A percentile compares a stretch with the other conserved stretches of the same genome.
These are phyloP conservation scores for Falco rusticolus DNA, from an alignment of 2,797 vertebrate species.

Conservation along the genomic window DNA sequence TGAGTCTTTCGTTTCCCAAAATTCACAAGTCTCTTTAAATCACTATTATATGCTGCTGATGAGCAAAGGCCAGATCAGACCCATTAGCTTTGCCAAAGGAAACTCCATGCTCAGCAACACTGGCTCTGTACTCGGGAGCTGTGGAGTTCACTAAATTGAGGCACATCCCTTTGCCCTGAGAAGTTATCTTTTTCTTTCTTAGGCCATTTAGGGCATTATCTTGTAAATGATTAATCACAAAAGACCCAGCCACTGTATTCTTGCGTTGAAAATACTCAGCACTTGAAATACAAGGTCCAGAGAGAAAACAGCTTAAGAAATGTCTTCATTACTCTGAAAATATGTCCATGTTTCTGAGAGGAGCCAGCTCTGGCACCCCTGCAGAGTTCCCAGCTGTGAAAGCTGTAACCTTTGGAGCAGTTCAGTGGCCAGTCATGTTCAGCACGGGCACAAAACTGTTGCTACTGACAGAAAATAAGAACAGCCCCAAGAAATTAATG, in stretches of 20 bases:
- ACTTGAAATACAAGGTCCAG: not conserved
- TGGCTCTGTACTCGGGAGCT: not conserved
- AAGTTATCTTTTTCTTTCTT: not conserved
- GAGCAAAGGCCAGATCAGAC: not conserved
- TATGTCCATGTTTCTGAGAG: not conserved
- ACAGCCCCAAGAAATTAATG: not conserved
- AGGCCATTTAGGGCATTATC: not conserved
- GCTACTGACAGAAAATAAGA: not conserved
- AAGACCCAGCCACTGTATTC: not conserved
- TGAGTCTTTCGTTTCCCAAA: not conserved
- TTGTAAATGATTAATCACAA: not conserved
- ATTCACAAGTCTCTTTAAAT: constrained; percentile 2
- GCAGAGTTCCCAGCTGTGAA: not conserved
- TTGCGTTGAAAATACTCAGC: not conserved
- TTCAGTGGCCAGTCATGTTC: not conserved
- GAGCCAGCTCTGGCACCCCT: not conserved
- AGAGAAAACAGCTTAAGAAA: not conserved
- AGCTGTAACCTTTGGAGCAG: not conserved
- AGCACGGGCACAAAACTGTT: not conserved
- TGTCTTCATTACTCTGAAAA: not conserved
- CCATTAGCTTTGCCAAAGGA: not conserved
- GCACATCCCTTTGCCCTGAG: not conserved
- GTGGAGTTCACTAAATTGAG: not conserved
- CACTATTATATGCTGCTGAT: not conserved
- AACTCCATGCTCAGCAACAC: not conserved